A percentile compares a stretch with the other conserved stretches of the same genome.
Evolutionary conservation across 2,797 vertebrate genomes (phyloP).

Genomic region (Lacerta agilis): DNA sequence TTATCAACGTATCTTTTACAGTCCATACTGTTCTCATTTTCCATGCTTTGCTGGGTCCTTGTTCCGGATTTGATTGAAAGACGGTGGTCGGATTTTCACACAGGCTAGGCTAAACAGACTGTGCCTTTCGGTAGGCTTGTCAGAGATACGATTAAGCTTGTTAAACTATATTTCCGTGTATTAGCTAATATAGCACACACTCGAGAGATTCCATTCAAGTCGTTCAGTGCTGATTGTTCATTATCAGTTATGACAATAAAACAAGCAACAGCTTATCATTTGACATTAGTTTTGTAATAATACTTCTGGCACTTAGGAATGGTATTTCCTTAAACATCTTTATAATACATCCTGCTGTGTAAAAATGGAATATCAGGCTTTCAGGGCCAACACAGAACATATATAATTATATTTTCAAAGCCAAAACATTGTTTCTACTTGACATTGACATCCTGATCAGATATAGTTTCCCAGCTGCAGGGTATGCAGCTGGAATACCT

Average conservation of each 20-base stretch:
- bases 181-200: constrained; percentile 25
- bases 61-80: constrained; percentile 35
- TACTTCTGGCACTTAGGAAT: background rate
- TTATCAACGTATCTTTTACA: constrained; percentile 41
- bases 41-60: background rate
- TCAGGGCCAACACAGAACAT: background rate
- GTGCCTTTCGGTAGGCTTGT: background rate
- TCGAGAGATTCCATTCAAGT: background rate
- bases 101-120: constrained; percentile 18
- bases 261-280: constrained; percentile 10
- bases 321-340: background rate
- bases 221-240: constrained; percentile 24
- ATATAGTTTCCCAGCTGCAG: background rate
- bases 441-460: background rate
- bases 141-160: constrained; percentile 42
- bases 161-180: constrained; percentile 28
- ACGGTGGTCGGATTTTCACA: background rate
- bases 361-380: background rate
- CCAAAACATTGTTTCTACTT: constrained; percentile 35
- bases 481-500: fast-evolving
- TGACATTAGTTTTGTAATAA: constrained; percentile 31
- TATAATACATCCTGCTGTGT: background rate
- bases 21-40: constrained; percentile 41
- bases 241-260: constrained; percentile 41
- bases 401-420: background rate